Base-by-base conservation (phyloP, 2,888 invertebrate species). In the Euplexia lucipara region DNA sequence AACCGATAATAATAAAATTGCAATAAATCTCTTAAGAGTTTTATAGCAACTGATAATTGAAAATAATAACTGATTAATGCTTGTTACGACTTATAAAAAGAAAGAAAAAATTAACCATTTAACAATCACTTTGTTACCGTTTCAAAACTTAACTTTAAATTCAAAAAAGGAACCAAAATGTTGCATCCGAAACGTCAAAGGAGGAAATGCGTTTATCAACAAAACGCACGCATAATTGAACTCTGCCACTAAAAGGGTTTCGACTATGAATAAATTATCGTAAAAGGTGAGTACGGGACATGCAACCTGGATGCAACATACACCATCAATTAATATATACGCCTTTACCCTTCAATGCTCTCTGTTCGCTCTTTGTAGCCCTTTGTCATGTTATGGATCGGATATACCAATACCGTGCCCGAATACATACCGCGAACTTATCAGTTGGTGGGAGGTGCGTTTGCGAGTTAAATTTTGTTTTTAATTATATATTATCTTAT, bases 241-340 rank as follows among this genome's bases (percentile, higher is more conserved):
- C 32, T 71, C 45, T 20, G 3, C 26, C 26, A 30, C 45, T 39
- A 49, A 47, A 32, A 52, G 39, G n/a, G 65, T 35, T 47, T 37
- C 7, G 18, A 26, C 47, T 12, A 41, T 63, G 65, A 72, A 72
- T 64, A 68, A 72, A 68, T 64, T 51, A 49, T 22, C 52, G 7
- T 41, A 48, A 41, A 64, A 73, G n/a, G 51, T 49, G 48, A 44
- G 35, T 34, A 39, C 20, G 18, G 35, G 73, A 52, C 52, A 51
- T 39, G 32, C 26, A 34, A 20, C 16, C 61, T 35, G 26, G 44
- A 10, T 62, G 44, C 62, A 37, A 35, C 1, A 44, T 34, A 37
- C 18, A 44, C 26, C 64, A 39, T 51, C 39, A 51, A 64, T 45
- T 47, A 41, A 47, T 41, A 68, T 64, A n/a, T 52, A 51, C 7